A percentile compares a stretch with the other conserved stretches of the same genome.
phyloP scores from a whole-genome alignment of 2,797 vertebrate genomes.

The Austrolebias charrua region DNA sequence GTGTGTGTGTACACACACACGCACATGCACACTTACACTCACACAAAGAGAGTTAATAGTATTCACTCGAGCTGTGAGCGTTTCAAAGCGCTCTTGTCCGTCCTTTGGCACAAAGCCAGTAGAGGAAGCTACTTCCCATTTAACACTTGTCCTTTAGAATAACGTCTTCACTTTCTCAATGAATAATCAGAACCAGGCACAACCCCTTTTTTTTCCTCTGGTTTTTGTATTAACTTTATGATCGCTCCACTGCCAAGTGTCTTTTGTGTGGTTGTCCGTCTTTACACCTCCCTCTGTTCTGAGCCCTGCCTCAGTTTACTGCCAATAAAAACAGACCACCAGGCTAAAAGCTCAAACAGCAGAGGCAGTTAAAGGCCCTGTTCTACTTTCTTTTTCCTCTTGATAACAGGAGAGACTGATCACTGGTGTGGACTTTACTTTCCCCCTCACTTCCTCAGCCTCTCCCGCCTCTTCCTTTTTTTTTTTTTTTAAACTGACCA shows the following conservation, averaged over 20 bases:
- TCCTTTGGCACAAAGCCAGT: slow-evolving; percentile 49
- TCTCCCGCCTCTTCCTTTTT: slow-evolving; percentile 2
- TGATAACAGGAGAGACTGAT: slow-evolving; percentile 47
- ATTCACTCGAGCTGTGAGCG: slow-evolving; percentile 57
- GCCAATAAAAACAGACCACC: slow-evolving; percentile 69
- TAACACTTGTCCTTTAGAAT: slow-evolving; percentile 33
- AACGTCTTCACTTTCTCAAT: slow-evolving; percentile 26
- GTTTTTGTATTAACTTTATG: slow-evolving; percentile 1
- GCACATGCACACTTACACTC: slow-evolving; percentile 29
- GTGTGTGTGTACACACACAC: slow-evolving; percentile 17
- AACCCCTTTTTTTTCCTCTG: not conserved
- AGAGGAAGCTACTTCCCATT: slow-evolving; percentile 37
- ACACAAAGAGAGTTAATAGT: slow-evolving; percentile 50
- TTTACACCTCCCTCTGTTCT: slow-evolving; percentile 24
- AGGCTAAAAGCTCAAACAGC: slow-evolving; percentile 52
- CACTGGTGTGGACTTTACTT: slow-evolving; percentile 35
- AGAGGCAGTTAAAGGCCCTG: slow-evolving; percentile 27
- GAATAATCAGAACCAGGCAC: not conserved
- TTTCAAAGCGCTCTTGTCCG: slow-evolving; percentile 48
- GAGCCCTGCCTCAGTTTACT: slow-evolving; percentile 23
- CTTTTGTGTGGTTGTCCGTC: slow-evolving; percentile 11
- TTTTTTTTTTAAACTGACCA: slow-evolving; percentile 24
- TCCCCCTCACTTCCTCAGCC: slow-evolving; percentile 24
- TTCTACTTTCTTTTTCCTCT: slow-evolving; percentile 64
- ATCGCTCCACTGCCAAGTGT: not conserved